Evolutionary conservation across 2,113 vertebrate species (phyloP).

Genomic region (Sphyrna mokarran): DNA sequence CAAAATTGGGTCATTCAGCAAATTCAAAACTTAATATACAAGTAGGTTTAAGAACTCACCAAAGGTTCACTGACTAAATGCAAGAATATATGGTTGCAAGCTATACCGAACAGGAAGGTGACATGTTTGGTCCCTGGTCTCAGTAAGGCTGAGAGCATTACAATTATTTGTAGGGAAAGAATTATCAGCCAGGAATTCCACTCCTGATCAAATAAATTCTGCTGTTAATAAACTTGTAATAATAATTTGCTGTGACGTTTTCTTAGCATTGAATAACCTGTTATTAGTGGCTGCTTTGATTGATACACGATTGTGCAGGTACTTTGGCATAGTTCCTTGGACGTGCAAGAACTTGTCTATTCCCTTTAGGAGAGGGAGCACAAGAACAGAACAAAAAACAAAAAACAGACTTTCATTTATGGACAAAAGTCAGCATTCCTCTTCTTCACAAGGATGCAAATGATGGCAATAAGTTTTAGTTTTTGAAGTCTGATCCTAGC

Average conservation of each 20-base stretch:
- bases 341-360: neutral
- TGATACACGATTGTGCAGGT: neutral
- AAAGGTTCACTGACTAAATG: neutral
- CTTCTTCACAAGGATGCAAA: neutral
- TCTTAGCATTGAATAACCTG: neutral
- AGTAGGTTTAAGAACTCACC: neutral
- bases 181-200: neutral
- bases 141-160: neutral
- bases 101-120: neutral
- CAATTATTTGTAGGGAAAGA: neutral
- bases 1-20: neutral
- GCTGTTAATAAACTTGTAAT: neutral
- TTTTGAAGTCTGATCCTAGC: neutral
- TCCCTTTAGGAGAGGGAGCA: neutral
- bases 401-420: neutral
- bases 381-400: neutral
- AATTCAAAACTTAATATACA: neutral
- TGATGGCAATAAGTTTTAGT: neutral
- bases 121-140: neutral
- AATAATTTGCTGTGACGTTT: neutral
- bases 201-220: neutral
- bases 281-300: neutral
- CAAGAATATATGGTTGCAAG: neutral
- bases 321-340: neutral
- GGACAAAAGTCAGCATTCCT: neutral